These are phyloP conservation scores for Zaprionus lineosus DNA, from an alignment of 2,888 invertebrate genomes.

Conservation along the genomic window DNA sequence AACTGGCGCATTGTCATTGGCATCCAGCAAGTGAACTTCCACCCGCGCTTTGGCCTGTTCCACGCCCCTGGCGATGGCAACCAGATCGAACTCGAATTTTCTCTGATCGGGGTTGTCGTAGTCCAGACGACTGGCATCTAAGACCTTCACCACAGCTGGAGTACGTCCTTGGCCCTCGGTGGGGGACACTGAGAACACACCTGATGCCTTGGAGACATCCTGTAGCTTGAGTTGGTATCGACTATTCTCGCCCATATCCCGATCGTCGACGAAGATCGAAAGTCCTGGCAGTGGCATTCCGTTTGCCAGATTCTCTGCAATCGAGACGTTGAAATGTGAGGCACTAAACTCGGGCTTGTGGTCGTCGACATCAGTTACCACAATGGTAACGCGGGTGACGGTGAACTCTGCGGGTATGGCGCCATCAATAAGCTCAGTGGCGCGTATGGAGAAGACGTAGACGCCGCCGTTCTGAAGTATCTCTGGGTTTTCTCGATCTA, in stretches of 20 bases:
- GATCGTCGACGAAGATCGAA: constrained; percentile 89
- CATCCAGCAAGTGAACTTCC: constrained; percentile 87
- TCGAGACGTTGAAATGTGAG: constrained; percentile 86
- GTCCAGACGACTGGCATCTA: constrained; percentile 87
- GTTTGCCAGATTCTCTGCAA: constrained; percentile 89
- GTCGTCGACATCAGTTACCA: constrained; percentile 91
- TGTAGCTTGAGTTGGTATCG: constrained; percentile 86
- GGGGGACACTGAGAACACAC: constrained; percentile 87
- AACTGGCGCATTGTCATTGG: constrained; percentile 90
- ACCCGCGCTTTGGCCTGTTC: constrained; percentile 86
- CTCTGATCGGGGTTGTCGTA: constrained; percentile 87
- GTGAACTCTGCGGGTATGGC: constrained; percentile 88
- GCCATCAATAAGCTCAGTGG: constrained; percentile 89
- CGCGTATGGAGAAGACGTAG: constrained; percentile 88
- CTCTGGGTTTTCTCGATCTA: constrained; percentile 89
- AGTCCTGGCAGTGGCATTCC: constrained; percentile 88
- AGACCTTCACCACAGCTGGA: constrained; percentile 88
- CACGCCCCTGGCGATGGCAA: constrained; percentile 84
- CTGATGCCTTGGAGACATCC: constrained; percentile 85
- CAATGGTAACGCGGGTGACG: constrained; percentile 88
- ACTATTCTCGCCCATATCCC: constrained; percentile 89
- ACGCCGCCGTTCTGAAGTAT: constrained; percentile 91
- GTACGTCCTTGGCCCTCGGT: constrained; percentile 88
- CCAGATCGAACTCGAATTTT: constrained; percentile 87
- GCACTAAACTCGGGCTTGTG: constrained; percentile 89